These are phyloP conservation scores for Battus philenor DNA, from an alignment of 1,140 invertebrate genomes.

Conservation along the genomic window DNA sequence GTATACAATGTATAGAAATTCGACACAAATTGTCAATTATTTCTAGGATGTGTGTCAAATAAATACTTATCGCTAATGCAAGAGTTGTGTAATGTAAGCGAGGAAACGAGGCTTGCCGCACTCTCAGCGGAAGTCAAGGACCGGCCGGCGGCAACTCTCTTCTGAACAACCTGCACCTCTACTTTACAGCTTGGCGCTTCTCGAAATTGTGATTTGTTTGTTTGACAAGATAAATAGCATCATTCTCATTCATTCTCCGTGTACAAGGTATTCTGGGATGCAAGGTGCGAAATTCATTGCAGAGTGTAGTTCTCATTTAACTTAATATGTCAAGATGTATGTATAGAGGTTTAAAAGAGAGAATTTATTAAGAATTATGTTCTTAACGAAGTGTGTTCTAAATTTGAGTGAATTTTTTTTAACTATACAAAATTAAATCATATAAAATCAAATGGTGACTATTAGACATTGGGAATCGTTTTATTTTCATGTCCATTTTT, in stretches of 20 bases:
- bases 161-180: slow-evolving; percentile 33
- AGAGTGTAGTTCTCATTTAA: neutral
- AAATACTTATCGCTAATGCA: slow-evolving; percentile 25
- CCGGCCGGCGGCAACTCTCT: slow-evolving; percentile 30
- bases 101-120: slow-evolving; percentile 17
- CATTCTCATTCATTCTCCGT: slow-evolving; percentile 26
- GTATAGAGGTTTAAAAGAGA: too few relatives aligned
- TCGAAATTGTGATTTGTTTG: slow-evolving; percentile 31
- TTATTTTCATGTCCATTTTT: too few relatives aligned
- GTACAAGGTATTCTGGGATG: slow-evolving; percentile 18
- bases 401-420: too few relatives aligned
- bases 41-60: slow-evolving; percentile 19
- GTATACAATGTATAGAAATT: too few relatives aligned
- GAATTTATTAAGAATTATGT: too few relatives aligned
- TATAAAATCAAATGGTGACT: too few relatives aligned
- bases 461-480: too few relatives aligned
- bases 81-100: slow-evolving; percentile 21
- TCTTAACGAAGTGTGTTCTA: too few relatives aligned
- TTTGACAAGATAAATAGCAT: slow-evolving; percentile 46
- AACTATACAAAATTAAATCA: too few relatives aligned
- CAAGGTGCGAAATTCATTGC: slow-evolving; percentile 22
- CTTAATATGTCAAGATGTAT: too few relatives aligned
- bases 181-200: slow-evolving; percentile 41
- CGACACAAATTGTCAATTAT: slow-evolving; percentile 18
- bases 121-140: slow-evolving; percentile 30